Conservation (phyloP, 2,797 vertebrate genomes). For the Acipenser oxyrinchus region DNA sequence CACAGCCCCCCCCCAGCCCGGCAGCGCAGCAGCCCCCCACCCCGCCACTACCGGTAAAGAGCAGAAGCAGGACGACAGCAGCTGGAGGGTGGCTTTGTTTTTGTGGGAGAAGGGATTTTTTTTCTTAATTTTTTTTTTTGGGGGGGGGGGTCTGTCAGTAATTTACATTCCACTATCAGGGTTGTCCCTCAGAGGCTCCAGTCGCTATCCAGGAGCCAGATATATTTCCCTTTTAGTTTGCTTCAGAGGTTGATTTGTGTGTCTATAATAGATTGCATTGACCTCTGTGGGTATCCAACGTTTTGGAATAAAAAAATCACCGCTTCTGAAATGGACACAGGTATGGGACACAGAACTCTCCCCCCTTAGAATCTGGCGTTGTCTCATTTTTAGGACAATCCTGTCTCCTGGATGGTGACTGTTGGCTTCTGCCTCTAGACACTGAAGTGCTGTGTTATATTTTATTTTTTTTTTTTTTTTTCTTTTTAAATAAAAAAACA, state of each 20-base stretch:
- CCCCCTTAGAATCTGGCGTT: constrained; percentile 29
- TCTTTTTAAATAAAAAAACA: constrained; percentile 48
- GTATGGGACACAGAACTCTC: constrained; percentile 9
- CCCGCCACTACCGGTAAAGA: constrained; percentile 63
- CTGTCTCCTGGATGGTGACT: constrained; percentile 19
- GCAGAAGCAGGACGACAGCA: constrained; percentile 3
- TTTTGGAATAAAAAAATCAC: constrained; percentile 18
- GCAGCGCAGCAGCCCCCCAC: constrained; percentile 56
- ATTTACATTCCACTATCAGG: constrained; percentile 55
- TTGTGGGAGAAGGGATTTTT: constrained; percentile 19
- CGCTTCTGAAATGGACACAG: constrained; percentile 26
- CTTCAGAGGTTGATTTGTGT: neutral
- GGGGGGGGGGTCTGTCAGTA: constrained; percentile 34
- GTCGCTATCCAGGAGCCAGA: constrained; percentile 10
- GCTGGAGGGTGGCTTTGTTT: constrained; percentile 2
- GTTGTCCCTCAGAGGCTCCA: constrained; percentile 37
- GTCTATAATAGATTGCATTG: neutral
- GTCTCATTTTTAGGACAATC: constrained; percentile 20
- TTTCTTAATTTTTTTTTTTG: constrained; percentile 28
- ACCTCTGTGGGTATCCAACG: neutral
- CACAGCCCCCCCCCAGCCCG: constrained; percentile 58
- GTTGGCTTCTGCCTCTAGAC: constrained; percentile 15
- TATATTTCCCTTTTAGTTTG: constrained; percentile 12
- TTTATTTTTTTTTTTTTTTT: constrained; percentile 11
- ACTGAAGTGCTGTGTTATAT: constrained; percentile 12